Percentiles rank a stretch among this genome's conserved stretches.
Evolutionary conservation across 2,888 invertebrate species (phyloP).

Genomic region (Conops quadrifasciatus): DNA sequence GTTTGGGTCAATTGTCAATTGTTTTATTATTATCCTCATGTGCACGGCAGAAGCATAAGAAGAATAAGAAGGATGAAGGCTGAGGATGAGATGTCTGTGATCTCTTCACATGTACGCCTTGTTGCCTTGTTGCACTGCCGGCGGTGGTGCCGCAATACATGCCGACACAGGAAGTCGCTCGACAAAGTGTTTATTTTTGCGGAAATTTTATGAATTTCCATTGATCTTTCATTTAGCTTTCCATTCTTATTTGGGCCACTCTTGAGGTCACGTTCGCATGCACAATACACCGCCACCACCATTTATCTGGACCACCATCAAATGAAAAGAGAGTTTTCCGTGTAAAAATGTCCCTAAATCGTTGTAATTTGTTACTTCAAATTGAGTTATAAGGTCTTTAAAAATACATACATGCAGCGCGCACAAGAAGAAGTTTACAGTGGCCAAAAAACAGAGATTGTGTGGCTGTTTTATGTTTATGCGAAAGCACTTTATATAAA

Average conservation of each 20-base stretch:
- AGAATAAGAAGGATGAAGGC: constrained; percentile 20
- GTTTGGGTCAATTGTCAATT: constrained; percentile 19
- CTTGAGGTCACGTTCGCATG: constrained; percentile 32
- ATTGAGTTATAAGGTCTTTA: constrained; percentile 21
- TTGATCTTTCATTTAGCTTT: constrained; percentile 13
- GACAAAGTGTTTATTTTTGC: constrained; percentile 29
- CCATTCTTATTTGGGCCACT: constrained; percentile 14
- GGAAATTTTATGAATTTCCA: constrained; percentile 23
- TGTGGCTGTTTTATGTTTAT: too few relatives aligned
- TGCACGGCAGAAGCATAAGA: constrained; percentile 19
- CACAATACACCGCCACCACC: too few relatives aligned
- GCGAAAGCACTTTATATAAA: too few relatives aligned
- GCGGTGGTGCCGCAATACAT: constrained; percentile 10
- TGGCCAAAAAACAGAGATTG: too few relatives aligned
- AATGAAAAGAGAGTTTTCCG: neutral
- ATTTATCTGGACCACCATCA: constrained; percentile 14
- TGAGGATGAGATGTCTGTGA: too few relatives aligned
- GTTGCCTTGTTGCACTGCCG: constrained; percentile 20
- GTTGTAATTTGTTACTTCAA: neutral
- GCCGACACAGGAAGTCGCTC: constrained; percentile 27
- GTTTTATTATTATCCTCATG: constrained; percentile 22
- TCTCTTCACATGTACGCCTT: constrained; percentile 20
- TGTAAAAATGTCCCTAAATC: neutral
- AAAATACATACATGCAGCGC: neutral
- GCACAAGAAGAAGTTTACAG: neutral